Evolutionary conservation across 2,888 invertebrate species (phyloP), one percentile per base, ranked within the genome.

Genomic region (Acanthosoma haemorrhoidale): DNA sequence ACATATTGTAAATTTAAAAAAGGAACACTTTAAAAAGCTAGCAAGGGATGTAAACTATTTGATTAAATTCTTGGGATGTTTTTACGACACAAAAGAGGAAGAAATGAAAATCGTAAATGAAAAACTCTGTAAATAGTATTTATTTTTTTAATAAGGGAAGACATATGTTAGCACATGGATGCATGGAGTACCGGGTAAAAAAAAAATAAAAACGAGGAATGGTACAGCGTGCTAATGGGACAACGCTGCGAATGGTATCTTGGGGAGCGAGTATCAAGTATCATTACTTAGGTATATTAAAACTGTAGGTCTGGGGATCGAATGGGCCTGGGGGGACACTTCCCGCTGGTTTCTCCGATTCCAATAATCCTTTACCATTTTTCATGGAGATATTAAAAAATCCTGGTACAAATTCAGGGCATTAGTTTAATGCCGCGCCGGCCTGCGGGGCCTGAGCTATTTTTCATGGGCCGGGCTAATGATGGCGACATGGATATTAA

Each of bases 321-420:
- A 15, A 32, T 4, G 32, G 13, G 32, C 13, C 3, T 25, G 41
- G 9, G 18, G 1, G n/a, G n/a, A 36, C 16, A n/a, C 2, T 16
- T 1, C 15, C 31, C 29, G 31, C 29, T 8, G n/a, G 38, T 36
- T 15, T 18, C 13, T 25, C 64, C 39, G 64, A 64, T 39, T 64
- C 64, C 64, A 64, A 64, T 64, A 64, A 64, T 64, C 64, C 39
- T 64, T 64, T 64, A 25, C 64, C 64, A 64, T 64, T 64, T 64
- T 64, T 64, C 64, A 64, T 29, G 21, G 16, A 21, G 64, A 60
- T 34, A 36, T 60, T 32, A 60, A 60, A 36, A 60, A 60, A 60
- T 34, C 21, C 16, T 4, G 9, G 34, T 60, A 60, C 60, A 60
- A 60, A 60, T 60, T 60, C 34, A 29, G 9, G 21, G 34, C 60